phyloP scores from a whole-genome alignment of 2,888 invertebrate genomes.

The Diaphora mendica region DNA sequence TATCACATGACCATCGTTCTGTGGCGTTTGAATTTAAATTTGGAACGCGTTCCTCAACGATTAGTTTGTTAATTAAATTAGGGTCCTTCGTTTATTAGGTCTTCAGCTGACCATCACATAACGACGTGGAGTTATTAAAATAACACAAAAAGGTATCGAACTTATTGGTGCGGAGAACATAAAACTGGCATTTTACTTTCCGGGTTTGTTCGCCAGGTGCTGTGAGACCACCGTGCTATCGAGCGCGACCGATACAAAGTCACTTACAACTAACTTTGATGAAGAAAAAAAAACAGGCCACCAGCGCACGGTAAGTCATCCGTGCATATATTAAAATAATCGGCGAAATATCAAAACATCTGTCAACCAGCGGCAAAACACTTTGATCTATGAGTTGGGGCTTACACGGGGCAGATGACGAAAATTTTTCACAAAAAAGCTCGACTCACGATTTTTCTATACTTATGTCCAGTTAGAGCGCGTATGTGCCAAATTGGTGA shows the following conservation, averaged over 20 bases:
- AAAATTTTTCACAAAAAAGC: conserved; percentile 52
- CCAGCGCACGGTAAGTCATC: conserved; percentile 77
- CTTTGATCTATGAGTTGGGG: conserved; percentile 72
- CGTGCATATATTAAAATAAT: conserved; percentile 81
- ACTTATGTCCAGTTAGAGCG: conserved; percentile 56
- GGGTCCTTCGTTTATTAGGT: conserved; percentile 50
- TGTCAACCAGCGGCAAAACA: conserved; percentile 75
- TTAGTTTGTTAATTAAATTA: conserved; percentile 61
- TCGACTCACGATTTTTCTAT: conserved; percentile 57
- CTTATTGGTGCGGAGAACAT: conserved; percentile 58
- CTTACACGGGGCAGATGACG: conserved; percentile 31
- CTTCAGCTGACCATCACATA: conserved; percentile 41
- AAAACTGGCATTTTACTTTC: conserved; percentile 78
- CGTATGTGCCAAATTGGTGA: conserved; percentile 51
- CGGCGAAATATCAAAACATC: conserved; percentile 81
- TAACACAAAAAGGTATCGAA: conserved; percentile 31
- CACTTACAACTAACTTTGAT: conserved; percentile 82
- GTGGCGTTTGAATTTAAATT: conserved; percentile 61
- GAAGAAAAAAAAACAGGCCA: conserved; percentile 74
- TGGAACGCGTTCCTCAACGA: conserved; percentile 54
- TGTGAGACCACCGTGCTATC: conserved; percentile 69
- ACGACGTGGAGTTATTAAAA: conserved; percentile 33
- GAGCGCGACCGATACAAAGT: conserved; percentile 76
- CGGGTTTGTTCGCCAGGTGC: conserved; percentile 72
- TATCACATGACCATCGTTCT: conserved; percentile 65